Evolutionary conservation across 2,113 vertebrate species (phyloP), one percentile per base, ranked within the genome.

Genomic region (Caranx ignobilis): DNA sequence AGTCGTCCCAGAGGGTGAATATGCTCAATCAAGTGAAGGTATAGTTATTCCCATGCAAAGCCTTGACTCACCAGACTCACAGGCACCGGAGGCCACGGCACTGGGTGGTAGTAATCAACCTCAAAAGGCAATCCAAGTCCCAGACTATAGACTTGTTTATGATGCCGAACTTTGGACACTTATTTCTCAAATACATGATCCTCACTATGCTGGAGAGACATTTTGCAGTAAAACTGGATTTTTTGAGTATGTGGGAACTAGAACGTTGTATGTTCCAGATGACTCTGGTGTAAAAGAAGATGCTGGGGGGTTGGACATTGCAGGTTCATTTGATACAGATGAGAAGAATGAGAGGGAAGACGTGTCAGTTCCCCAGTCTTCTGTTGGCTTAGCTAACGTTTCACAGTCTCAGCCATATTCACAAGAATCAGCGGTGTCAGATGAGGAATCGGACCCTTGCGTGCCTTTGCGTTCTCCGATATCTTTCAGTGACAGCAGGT

Each of bases 111-210:
- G 31, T 48, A 13, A 5, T 72, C 37, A 85, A 21, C n/a, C 41
- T 19, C 52, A 76, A 41, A 82, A 70, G 66, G 55, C 31, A 60
- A 39, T 75, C 37, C 32, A 21, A 2, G 79, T 85, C 26, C 85
- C 89, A 57, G 82, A 82, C 11, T 81, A 84, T 72, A 88, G 35
- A 63, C 76, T 86, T 55, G 79, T 88, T 71, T 87, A 87, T 71
- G 90, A 90, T 82, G 75, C 74, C 69, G 86, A 89, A 65, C 52
- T 82, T 26, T 78, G 89, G 82, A 93, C 92, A 67, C 76, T 90
- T 3, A 93, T 94, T 67, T 93, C 91, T 71, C 90, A 93, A 73
- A 81, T 93, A 41, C 65, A 56, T 79, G 94, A 94, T 81, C 86
- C 89, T 55, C 94, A 93, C 1, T 95, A 93, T 88, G 88, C 84